A percentile compares a stretch with the other conserved stretches of the same genome.
Conservation (phyloP, 2,113 vertebrate genomes). For the Telmatochromis brichardi region DNA sequence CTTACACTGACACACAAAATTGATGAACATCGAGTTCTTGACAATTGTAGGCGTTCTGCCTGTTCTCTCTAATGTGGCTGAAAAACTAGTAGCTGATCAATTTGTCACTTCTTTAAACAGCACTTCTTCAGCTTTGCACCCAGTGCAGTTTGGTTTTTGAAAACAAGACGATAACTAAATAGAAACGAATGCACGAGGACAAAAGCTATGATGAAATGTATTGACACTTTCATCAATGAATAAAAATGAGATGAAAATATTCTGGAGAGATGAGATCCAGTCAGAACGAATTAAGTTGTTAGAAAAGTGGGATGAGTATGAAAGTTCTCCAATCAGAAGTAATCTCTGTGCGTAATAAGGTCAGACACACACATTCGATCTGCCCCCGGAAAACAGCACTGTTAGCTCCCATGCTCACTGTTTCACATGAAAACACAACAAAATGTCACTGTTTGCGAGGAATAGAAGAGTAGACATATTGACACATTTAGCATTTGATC, state of each 20-base stretch:
- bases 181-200: background rate
- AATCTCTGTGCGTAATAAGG: fast-evolving
- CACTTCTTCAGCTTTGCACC: background rate
- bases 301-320: background rate
- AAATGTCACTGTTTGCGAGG: background rate
- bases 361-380: background rate
- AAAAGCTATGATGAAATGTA: background rate
- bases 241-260: background rate
- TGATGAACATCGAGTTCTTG: background rate
- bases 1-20: background rate
- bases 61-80: background rate
- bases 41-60: background rate
- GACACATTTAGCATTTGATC: background rate
- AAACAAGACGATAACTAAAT: background rate
- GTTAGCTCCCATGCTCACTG: background rate
- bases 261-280: background rate
- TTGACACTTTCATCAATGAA: background rate
- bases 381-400: background rate
- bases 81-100: background rate
- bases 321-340: background rate
- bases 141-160: background rate
- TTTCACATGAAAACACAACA: background rate
- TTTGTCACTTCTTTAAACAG: background rate
- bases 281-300: background rate
- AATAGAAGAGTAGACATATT: background rate